Base-by-base conservation (phyloP, 2,797 vertebrate species). In the Cetoscarus ocellatus region DNA sequence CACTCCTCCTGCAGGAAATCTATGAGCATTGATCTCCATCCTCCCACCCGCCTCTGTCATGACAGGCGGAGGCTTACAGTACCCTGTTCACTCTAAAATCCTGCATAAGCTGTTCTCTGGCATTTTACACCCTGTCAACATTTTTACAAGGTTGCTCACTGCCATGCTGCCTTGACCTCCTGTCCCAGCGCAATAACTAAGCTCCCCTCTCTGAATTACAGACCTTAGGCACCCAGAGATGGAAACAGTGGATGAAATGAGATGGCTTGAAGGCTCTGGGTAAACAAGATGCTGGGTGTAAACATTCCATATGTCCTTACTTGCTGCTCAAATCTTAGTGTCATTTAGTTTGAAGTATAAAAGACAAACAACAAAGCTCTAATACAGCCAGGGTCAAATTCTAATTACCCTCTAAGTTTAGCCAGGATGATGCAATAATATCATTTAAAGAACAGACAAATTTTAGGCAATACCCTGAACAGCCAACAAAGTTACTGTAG, bases 61-160 rank as follows among this genome's bases (percentile, higher is more conserved):
- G 72, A 61, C 70, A 78, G 71, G 34, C 43, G 49, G 70, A 77
- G 39, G 66, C 82, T 83, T 72, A 77, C 69, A 81, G 75, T 73
- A 47, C 70, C 67, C 70, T 54, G 65, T 77, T 85, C 70, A 48
- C 67, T 80, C 61, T 65, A 68, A 88, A 87, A 69, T 73, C 81
- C 80, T 80, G 67, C 79, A 85, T 85, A 84, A 76, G 84, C 81
- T 80, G 66, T 83, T 89, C 74, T 64, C 59, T 67, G 69, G 77
- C 72, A 61, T 87, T 88, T 86, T 80, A 82, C 62, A 89, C 67
- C 43, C 78, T n/a, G 63, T 91, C 86, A 82, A 83, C 79, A 78
- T 75, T 77, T 83, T 83, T 79, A 74, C 79, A 89, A 85, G 84
- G 84, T 78, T 79, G 63, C 70, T 79, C 73, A 42, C 67, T 71